Base-by-base conservation (phyloP, 2,888 invertebrate species). In the Pristionchus mayeri region DNA sequence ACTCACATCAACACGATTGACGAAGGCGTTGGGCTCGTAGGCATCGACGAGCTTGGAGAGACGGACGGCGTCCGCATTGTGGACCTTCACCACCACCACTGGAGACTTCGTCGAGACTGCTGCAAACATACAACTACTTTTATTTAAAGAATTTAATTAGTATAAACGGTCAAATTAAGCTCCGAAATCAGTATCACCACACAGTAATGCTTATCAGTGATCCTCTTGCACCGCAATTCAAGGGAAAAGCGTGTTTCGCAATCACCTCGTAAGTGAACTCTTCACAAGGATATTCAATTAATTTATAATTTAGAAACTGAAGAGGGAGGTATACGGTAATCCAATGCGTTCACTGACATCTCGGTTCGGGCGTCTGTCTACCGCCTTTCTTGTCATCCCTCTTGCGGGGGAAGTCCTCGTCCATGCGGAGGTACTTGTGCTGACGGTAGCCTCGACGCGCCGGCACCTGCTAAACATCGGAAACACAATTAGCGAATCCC, bases 51-150 rank as follows among this genome's bases (percentile, higher is more conserved):
- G 34, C 48, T 82, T 82, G 44, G 54, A 18, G n/a, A 82, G 48
- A n/a, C 30, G 30, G 44, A 82, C 63, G 30, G 81, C 81, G n/a
- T 82, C 63, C n/a, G 34, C 63, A 40, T 82, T 82, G 63, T 63
- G 30, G 18, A 82, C 63, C 21, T 50, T 50, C 27, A 78, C 78
- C 6, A 50, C 50, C 18, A 18, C 78, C 50, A 50, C 78, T 0
- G 50, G 52, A 21, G 48, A 52, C 34, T 78, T 52, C 30, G 48
- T 30, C 30, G 48, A 30, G 40, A 30, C 78, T 50, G 48, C 6
- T n/a, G n/a, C n/a, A n/a, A 76, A 48, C 3, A 30, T n/a, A n/a
- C 9, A 44, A 9, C 0, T 18, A 67, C 27, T 60, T 67, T 67
- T 27, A 37, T 37, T 37, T 67, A 67, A 57, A 21, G 34, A 63